These are phyloP conservation scores for Otis tarda DNA, from an alignment of 2,113 vertebrate species.

Conservation along the genomic window DNA sequence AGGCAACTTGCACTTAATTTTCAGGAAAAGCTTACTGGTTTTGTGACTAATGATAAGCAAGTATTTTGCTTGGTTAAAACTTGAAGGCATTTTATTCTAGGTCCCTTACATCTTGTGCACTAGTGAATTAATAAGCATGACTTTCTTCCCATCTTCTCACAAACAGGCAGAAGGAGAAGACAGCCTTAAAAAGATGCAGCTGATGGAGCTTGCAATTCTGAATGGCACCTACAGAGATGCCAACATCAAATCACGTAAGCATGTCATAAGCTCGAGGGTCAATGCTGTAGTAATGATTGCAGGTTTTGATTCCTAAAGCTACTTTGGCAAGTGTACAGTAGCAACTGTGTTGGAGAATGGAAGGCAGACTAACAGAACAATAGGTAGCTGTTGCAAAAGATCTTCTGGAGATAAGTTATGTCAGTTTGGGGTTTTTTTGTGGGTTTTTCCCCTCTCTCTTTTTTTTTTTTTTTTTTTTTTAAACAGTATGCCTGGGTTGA, in stretches of 20 bases:
- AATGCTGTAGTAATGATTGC: neutral
- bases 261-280: constrained; percentile 10
- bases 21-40: neutral
- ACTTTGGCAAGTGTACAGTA: neutral
- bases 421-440: fast-evolving
- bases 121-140: neutral
- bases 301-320: neutral
- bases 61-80: neutral
- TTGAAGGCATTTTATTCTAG: neutral
- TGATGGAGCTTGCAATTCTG: constrained; percentile 99
- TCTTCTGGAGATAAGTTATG: neutral
- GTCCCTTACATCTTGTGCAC: neutral
- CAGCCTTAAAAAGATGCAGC: constrained; percentile 99
- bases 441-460: too few relatives aligned
- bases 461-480: neutral
- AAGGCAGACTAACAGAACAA: neutral
- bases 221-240: constrained; percentile 99
- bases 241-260: constrained; percentile 99
- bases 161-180: constrained; percentile 95
- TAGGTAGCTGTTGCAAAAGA: neutral
- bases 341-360: neutral
- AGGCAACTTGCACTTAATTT: neutral
- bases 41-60: neutral
- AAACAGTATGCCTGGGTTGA: neutral
- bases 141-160: neutral